phyloP scores from a whole-genome alignment of 2,888 invertebrate species.

The Oligia latruncula region DNA sequence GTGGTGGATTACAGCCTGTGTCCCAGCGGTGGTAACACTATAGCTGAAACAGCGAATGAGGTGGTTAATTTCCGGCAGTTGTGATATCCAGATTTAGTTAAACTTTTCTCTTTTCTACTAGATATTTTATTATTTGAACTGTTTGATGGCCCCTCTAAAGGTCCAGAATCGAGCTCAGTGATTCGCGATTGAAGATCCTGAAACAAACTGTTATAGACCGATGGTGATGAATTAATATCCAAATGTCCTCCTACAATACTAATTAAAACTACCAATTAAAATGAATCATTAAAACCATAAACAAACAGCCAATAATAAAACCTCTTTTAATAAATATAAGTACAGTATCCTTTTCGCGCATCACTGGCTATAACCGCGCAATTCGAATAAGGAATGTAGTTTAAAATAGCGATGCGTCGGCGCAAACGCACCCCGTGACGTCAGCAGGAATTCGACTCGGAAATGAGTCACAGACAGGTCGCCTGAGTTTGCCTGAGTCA shows the following conservation, averaged over 20 bases:
- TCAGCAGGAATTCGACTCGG: constrained; percentile 84
- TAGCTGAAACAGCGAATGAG: background rate
- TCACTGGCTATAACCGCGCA: constrained; percentile 51
- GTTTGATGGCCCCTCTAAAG: rapidly evolving
- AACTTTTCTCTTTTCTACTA: background rate
- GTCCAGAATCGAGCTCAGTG: background rate
- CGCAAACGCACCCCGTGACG: constrained; percentile 82
- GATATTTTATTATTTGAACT: background rate
- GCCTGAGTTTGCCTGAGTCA: constrained; percentile 68
- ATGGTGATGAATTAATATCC: too few species aligned
- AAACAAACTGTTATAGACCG: too few species aligned
- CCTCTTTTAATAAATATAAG: constrained; percentile 13
- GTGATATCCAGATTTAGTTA: background rate
- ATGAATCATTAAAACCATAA: constrained; percentile 28
- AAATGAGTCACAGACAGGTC: constrained; percentile 79
- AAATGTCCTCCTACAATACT: constrained; percentile 1
- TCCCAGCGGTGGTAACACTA: too few species aligned
- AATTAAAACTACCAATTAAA: constrained; percentile 2
- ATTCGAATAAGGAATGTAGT: constrained; percentile 78
- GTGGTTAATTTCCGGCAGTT: background rate
- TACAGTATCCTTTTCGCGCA: constrained; percentile 43
- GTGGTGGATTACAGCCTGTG: too few species aligned
- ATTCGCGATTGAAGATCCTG: background rate
- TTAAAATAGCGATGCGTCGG: constrained; percentile 77
- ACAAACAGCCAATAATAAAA: constrained; percentile 22